Evolutionary conservation across 2,888 invertebrate genomes (phyloP), one percentile per base, ranked within the genome.

Genomic region (Hemistola chrysoprasaria): DNA sequence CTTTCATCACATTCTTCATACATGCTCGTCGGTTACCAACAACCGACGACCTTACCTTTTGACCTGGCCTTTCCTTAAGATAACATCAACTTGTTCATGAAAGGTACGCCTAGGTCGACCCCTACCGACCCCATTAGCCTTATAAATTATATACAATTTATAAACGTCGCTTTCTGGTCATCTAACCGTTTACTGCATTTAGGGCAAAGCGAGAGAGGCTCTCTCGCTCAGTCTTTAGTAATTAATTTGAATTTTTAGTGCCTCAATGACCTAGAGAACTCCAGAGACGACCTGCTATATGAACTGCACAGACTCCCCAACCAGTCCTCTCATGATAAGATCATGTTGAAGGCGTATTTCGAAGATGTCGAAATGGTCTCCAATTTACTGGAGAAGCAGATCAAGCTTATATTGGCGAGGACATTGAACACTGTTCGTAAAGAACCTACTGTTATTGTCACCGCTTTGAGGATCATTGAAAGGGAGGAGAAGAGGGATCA

Each of bases 401-500:
- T 99, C 28, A 94, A 95, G 71, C 90, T 98, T 28, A 95, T 98
- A 47, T 77, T 99, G 35, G 95, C 95, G 44, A 91, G 98, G 43
- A 97, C 98, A 1, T 84, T 99, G 29, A 97, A 98, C 68, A 98
- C 97, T 1, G 98, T 98, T 0, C 91, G 98, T 10, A 97, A 98
- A 73, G 97, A 98, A 68, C 97, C 97, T 0, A 97, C 97, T 0
- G 94, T 97, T 5, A 96, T 99, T 56, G 99, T 99, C 0, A 98
- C 98, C 4, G 98, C 97, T 0, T 78, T 99, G 22, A 91, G 99
- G 53, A 98, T 99, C 38, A 97, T 99, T 61, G 99, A 99, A 78
- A 90, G 99, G 37, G 99, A 99, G 78, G 98, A 99, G 69, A 96
- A 96, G 80, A 94, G 96, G 21, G 99, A 99, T 89, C 92, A 93